Conservation (phyloP, 2,113 vertebrate genomes). For the Indicator indicator region DNA sequence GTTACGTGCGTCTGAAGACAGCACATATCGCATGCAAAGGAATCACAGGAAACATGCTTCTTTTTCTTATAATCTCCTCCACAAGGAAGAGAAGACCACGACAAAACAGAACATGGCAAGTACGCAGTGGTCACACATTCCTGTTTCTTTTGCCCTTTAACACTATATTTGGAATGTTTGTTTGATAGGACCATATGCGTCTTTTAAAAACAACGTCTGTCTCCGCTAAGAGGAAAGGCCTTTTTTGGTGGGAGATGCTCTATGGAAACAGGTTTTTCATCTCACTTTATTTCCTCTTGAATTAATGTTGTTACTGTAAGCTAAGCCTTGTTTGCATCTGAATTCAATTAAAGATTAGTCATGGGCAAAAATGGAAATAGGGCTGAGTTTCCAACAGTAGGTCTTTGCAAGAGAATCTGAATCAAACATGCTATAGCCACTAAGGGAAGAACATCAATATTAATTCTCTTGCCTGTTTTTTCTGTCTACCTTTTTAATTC, state of each 20-base stretch:
- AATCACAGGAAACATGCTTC: background rate
- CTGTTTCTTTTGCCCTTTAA: background rate
- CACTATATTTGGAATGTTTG: background rate
- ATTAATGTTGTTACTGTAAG: background rate
- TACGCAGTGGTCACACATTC: background rate
- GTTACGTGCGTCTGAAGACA: background rate
- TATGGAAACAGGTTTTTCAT: slow-evolving; percentile 27
- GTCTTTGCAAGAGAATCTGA: background rate
- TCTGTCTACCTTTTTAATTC: background rate
- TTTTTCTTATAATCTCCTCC: slow-evolving; percentile 3
- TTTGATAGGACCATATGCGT: background rate
- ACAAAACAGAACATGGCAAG: background rate
- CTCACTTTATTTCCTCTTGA: background rate
- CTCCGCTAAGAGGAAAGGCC: background rate
- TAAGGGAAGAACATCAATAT: background rate
- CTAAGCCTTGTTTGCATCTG: background rate
- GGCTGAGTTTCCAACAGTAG: background rate
- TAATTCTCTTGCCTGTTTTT: background rate
- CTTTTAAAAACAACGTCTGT: background rate
- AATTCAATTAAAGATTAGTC: slow-evolving; percentile 9
- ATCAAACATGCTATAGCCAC: background rate
- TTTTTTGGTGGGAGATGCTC: background rate
- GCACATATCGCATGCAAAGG: background rate
- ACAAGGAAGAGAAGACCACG: background rate
- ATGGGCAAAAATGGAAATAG: background rate